Evolutionary conservation across 2,888 invertebrate genomes (phyloP).

Genomic region (Mellilla xanthometata): DNA sequence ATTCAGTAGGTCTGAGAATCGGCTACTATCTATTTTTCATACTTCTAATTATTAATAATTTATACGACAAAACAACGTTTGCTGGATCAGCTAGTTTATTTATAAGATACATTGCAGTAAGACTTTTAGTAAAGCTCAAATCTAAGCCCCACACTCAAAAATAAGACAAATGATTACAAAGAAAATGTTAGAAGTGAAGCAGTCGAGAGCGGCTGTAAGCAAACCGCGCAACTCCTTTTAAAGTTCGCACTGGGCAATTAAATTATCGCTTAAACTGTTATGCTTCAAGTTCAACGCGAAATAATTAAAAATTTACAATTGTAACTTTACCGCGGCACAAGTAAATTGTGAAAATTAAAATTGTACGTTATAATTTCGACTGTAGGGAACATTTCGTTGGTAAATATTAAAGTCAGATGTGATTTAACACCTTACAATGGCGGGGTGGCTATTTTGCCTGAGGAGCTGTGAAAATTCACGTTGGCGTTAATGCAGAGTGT

Average conservation of each 20-base stretch:
- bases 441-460: constrained; percentile 52
- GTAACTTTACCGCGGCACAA: constrained; percentile 38
- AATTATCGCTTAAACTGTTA: constrained; percentile 33
- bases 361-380: constrained; percentile 48
- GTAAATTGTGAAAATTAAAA: constrained; percentile 49
- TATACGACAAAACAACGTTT: too few species aligned
- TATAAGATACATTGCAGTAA: too few species aligned
- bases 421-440: constrained; percentile 63
- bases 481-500: constrained; percentile 28
- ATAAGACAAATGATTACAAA: background rate
- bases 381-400: constrained; percentile 49
- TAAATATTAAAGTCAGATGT: constrained; percentile 57
- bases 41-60: too few species aligned
- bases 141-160: too few species aligned
- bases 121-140: too few species aligned
- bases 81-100: too few species aligned
- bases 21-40: too few species aligned
- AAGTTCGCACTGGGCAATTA: constrained; percentile 28
- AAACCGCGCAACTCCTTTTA: constrained; percentile 24
- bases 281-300: constrained; percentile 32
- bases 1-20: too few species aligned
- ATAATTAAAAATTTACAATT: constrained; percentile 43
- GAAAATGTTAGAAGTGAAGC: constrained; percentile 5
- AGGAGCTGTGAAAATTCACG: constrained; percentile 46
- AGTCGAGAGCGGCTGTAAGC: constrained; percentile 11